Percentiles rank a stretch among this genome's conserved stretches.
phyloP scores from a whole-genome alignment of 1,140 invertebrate genomes.

The Apis florea region DNA sequence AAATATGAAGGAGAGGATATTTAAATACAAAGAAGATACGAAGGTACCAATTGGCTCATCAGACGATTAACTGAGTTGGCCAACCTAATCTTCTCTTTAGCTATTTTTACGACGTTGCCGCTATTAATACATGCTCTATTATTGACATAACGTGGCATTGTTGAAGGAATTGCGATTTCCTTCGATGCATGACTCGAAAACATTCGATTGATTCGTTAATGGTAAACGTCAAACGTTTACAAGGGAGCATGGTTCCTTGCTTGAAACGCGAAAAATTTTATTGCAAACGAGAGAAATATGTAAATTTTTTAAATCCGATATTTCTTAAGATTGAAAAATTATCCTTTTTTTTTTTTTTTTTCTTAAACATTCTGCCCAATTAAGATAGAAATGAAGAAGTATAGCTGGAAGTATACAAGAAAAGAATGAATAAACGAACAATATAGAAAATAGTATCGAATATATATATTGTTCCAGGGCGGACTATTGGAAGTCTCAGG shows the following conservation, averaged over 20 bases:
- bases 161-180: constrained; percentile 30
- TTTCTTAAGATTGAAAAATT: too few relatives aligned
- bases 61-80: constrained; percentile 1
- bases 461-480: constrained; percentile 84
- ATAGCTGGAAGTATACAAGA: too few relatives aligned
- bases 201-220: background rate
- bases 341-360: too few relatives aligned
- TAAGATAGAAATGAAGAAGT: background rate
- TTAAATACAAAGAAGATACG: background rate
- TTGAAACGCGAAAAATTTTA: too few relatives aligned
- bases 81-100: background rate
- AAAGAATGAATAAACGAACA: background rate
- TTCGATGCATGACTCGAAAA: background rate
- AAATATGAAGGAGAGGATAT: too few relatives aligned
- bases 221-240: background rate
- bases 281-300: too few relatives aligned
- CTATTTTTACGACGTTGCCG: constrained; percentile 28
- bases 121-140: constrained; percentile 43
- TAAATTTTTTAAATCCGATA: too few relatives aligned
- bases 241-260: background rate
- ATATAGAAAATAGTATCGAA: constrained; percentile 27
- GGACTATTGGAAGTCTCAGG: constrained; percentile 98
- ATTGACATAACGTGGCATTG: constrained; percentile 14
- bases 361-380: background rate
- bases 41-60: constrained; percentile 8